A percentile compares a stretch with the other conserved stretches of the same genome.
Evolutionary conservation across 1,140 invertebrate genomes (phyloP).

Genomic region (Aplysia californica): DNA sequence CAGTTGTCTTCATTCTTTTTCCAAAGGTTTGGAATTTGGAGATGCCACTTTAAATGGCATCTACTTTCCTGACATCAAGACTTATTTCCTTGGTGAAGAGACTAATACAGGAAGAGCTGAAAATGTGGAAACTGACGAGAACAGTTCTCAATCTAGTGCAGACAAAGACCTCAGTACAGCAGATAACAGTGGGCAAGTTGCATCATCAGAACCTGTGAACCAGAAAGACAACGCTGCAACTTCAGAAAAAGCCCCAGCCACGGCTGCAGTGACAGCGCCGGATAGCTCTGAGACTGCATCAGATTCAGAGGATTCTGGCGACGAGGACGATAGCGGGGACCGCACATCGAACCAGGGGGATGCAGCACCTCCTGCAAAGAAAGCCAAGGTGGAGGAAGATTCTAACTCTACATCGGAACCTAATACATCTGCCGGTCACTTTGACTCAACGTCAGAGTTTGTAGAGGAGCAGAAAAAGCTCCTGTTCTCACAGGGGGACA

Average conservation of each 20-base stretch:
- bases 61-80: conserved; percentile 31
- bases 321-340: too few species aligned
- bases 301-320: too few species aligned
- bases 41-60: conserved; percentile 37
- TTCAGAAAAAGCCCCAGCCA: too few species aligned
- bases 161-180: too few species aligned
- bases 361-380: background rate
- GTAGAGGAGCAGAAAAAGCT: conserved; percentile 2
- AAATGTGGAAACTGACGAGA: conserved; percentile 7
- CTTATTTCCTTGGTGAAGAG: conserved; percentile 18
- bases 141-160: too few species aligned
- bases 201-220: too few species aligned
- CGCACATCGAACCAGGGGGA: background rate
- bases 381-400: background rate
- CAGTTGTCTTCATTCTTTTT: background rate
- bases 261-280: too few species aligned
- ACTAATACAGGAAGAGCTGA: background rate
- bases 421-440: too few species aligned
- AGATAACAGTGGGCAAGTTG: too few species aligned
- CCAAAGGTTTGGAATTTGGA: conserved; percentile 42
- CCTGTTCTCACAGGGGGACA: conserved; percentile 20
- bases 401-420: background rate
- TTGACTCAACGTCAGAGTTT: background rate
- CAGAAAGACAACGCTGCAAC: too few species aligned
- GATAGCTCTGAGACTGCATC: too few species aligned